Evolutionary conservation across 1,140 invertebrate species (phyloP).

Genomic region (Sipha flava): DNA sequence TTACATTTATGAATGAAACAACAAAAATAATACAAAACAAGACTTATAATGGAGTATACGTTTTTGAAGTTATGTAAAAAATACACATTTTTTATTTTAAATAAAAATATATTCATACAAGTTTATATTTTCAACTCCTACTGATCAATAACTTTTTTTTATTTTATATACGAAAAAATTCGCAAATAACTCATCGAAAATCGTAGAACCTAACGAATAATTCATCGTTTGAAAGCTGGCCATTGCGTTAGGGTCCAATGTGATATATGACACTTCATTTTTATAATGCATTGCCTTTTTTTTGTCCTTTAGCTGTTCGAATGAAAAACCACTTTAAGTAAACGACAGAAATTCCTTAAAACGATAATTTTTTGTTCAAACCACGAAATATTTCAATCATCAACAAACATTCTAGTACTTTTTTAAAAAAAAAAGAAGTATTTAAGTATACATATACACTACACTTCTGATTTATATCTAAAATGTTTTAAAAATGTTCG

Average conservation of each 20-base stretch:
- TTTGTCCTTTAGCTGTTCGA: not conserved
- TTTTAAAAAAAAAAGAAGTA: too few relatives aligned
- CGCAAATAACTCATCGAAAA: not conserved
- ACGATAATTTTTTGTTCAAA: not conserved
- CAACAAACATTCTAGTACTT: not conserved
- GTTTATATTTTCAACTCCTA: not conserved
- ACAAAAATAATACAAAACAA: too few relatives aligned
- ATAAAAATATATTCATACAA: not conserved
- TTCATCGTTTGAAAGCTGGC: conserved; percentile 6
- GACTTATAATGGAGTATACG: too few relatives aligned
- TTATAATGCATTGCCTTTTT: not conserved
- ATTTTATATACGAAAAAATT: not conserved
- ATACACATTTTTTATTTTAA: too few relatives aligned
- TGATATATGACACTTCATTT: not conserved
- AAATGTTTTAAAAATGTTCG: not conserved
- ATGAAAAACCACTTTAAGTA: conserved; percentile 7
- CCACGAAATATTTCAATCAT: not conserved
- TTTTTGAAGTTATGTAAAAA: too few relatives aligned
- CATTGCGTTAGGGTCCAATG: not conserved
- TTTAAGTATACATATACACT: not conserved
- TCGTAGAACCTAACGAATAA: not conserved
- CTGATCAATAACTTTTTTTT: not conserved
- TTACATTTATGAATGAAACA: too few relatives aligned
- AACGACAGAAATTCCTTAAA: not conserved
- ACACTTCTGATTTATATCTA: not conserved